Base-by-base conservation (phyloP, 2,797 vertebrate species). In the Numenius phaeopus region DNA sequence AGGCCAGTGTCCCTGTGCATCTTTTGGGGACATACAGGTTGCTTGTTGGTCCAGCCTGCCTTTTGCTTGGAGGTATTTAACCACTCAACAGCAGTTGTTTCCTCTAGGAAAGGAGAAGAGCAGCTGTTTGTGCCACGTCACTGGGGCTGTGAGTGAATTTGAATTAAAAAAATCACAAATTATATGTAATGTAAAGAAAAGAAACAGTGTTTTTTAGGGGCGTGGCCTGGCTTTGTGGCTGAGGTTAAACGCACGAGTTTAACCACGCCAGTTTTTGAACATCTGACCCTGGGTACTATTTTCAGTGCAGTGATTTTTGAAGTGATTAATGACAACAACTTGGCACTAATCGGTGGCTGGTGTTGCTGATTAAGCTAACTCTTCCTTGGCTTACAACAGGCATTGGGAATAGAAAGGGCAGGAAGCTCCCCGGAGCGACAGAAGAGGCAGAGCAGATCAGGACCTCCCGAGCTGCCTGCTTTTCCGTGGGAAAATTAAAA, bases 291-390 rank as follows among this genome's bases (percentile, higher is more conserved):
- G 47, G 23, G 54, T 47, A 32, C 80, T 92, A 79, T 93, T 96
- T 90, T 92, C 79, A 87, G 94, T 23, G 8, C 92, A 84, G 79
- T 87, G 42, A 84, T 92, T 96, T 92, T 47, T 94, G 79, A 95
- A 93, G 72, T 39, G 83, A 95, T 95, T 79, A 82, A 83, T 80
- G 73, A 88, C 94, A 90, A 67, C 47, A 87, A 69, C 90, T 95
- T 88, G 87, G 90, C 91, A 96, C 66, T 87, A 46, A n/a, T 89
- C 85, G 76, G 73, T 46, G 47, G 76, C 83, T 94, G 37, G 40
- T 83, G 83, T 83, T 96, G 93, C 90, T 96, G 90, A 97, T 96
- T 91, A 97, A 96, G 90, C 88, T 82, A 93, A 95, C 71, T 91
- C 94, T 67, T 95, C 84, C 84, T 85, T 93, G 84, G 91, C 96